These are phyloP conservation scores for Ptychobarbus kaznakovi DNA, from an alignment of 2,797 vertebrate species.

Conservation along the genomic window DNA sequence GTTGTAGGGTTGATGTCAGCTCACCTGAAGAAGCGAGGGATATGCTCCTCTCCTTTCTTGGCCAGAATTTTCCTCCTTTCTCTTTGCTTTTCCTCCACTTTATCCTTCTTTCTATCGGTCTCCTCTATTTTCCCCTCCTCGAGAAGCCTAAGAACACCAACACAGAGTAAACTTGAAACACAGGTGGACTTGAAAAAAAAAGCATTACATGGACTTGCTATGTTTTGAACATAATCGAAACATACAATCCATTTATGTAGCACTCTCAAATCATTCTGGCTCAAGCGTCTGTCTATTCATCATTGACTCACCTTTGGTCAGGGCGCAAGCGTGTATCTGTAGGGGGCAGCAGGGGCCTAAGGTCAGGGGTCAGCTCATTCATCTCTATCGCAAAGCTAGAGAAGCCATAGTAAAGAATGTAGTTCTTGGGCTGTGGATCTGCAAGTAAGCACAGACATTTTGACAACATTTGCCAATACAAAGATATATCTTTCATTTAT, in stretches of 20 bases:
- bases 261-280: background rate
- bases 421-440: constrained; percentile 89
- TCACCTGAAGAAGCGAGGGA: constrained; percentile 92
- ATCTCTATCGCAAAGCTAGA: constrained; percentile 92
- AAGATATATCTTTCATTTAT: background rate
- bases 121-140: constrained; percentile 90
- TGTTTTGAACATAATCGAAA: background rate
- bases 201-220: background rate
- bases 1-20: background rate
- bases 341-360: constrained; percentile 84
- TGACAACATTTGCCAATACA: background rate
- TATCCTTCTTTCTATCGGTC: constrained; percentile 85
- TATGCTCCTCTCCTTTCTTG: constrained; percentile 83
- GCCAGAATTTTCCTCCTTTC: constrained; percentile 83
- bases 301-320: constrained; percentile 85
- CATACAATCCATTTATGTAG: background rate
- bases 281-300: background rate
- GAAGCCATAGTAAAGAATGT: constrained; percentile 88
- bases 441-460: constrained; percentile 16
- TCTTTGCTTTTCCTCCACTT: constrained; percentile 88
- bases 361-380: constrained; percentile 85
- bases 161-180: background rate
- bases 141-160: constrained; percentile 79
- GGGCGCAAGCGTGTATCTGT: constrained; percentile 90
- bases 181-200: background rate